Evolutionary conservation across 2,113 vertebrate species (phyloP).

Genomic region (Montifringilla adamsi): DNA sequence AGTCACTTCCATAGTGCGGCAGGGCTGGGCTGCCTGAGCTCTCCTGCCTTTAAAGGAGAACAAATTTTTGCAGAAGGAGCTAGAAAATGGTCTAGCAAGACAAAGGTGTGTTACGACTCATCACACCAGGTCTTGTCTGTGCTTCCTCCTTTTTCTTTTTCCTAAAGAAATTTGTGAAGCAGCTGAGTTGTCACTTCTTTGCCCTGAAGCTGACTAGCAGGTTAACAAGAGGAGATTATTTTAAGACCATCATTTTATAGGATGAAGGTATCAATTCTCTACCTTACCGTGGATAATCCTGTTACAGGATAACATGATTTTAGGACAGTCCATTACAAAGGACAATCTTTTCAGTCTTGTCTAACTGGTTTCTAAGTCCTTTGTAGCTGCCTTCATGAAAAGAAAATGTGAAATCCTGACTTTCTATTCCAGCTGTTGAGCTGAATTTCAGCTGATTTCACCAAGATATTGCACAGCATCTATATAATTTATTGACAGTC

Average conservation of each 20-base stretch:
- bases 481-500: neutral
- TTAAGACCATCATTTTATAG: neutral
- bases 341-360: neutral
- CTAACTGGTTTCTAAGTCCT: neutral
- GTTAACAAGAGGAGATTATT: neutral
- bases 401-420: neutral
- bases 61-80: neutral
- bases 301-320: slow-evolving; percentile 14
- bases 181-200: neutral
- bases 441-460: neutral
- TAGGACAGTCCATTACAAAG: slow-evolving; percentile 6
- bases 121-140: neutral
- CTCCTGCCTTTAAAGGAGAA: neutral
- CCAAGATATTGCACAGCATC: neutral
- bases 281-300: neutral
- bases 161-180: neutral
- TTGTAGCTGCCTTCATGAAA: neutral
- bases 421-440: neutral
- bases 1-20: neutral
- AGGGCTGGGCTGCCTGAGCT: neutral
- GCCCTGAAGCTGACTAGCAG: neutral
- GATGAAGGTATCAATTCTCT: slow-evolving; percentile 11
- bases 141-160: neutral
- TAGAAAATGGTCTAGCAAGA: neutral
- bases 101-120: neutral